Percentiles rank a stretch among this genome's conserved stretches.
phyloP scores from a whole-genome alignment of 2,888 invertebrate species.

The Conistra vaccinii region DNA sequence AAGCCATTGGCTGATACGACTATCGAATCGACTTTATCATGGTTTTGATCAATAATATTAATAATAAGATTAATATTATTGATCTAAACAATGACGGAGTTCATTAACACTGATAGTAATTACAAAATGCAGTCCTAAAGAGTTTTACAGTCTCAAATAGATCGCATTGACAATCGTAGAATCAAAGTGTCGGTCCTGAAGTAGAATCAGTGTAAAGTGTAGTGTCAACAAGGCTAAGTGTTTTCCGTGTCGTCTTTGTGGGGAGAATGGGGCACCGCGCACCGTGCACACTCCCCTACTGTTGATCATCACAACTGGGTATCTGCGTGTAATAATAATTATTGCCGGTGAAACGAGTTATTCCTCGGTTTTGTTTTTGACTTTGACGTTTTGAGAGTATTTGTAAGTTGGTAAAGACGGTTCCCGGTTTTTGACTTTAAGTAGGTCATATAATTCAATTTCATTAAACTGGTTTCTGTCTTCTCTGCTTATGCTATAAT shows the following conservation, averaged over 20 bases:
- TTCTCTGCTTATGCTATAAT: no score
- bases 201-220: conserved; percentile 87
- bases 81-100: not conserved
- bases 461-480: not conserved
- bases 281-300: conserved; percentile 50
- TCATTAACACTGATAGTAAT: conserved; percentile 50
- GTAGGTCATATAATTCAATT: not conserved
- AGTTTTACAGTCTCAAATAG: conserved; percentile 49
- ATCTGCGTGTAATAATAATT: conserved; percentile 45
- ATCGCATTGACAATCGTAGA: conserved; percentile 63
- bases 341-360: conserved; percentile 9
- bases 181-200: conserved; percentile 77
- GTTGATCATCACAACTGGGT: conserved; percentile 48
- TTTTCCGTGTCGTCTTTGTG: conserved; percentile 87
- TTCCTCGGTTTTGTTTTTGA: conserved; percentile 13
- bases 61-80: no score
- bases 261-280: conserved; percentile 71
- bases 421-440: not conserved
- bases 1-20: no score
- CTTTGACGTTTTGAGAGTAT: conserved; percentile 17
- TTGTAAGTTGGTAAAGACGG: not conserved
- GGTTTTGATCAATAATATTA: no score
- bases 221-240: conserved; percentile 90
- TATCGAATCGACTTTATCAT: no score
- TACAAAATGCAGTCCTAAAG: conserved; percentile 44